A percentile compares a stretch with the other conserved stretches of the same genome.
Conservation (phyloP, 2,888 invertebrate species). For the Laspeyria flexula region DNA sequence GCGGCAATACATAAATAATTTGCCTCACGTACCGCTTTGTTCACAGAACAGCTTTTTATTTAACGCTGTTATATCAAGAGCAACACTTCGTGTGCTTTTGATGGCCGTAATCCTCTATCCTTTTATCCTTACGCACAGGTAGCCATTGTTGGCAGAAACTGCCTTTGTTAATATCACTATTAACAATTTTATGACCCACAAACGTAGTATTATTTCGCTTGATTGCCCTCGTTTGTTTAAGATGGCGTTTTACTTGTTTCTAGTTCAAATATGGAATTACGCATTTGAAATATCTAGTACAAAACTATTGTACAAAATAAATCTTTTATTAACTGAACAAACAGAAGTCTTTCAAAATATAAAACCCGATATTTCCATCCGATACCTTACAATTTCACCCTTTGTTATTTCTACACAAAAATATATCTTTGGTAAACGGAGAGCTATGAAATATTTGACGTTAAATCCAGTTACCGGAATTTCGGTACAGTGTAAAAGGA, state of each 20-base stretch:
- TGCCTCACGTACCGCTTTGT: slow-evolving; percentile 84
- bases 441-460: slow-evolving; percentile 67
- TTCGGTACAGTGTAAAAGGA: slow-evolving; percentile 58
- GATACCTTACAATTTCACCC: slow-evolving; percentile 61
- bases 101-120: slow-evolving; percentile 69
- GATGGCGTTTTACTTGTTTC: not conserved
- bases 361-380: slow-evolving; percentile 54
- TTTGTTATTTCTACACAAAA: slow-evolving; percentile 62
- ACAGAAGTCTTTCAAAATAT: slow-evolving; percentile 46
- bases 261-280: no score
- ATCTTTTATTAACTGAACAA: slow-evolving; percentile 35
- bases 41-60: slow-evolving; percentile 80
- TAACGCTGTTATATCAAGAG: slow-evolving; percentile 80
- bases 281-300: not conserved
- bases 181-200: slow-evolving; percentile 43
- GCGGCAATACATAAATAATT: slow-evolving; percentile 85
- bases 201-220: slow-evolving; percentile 37
- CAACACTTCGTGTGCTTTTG: slow-evolving; percentile 76
- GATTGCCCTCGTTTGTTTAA: slow-evolving; percentile 14
- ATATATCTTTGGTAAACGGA: slow-evolving; percentile 65
- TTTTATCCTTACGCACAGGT: slow-evolving; percentile 64
- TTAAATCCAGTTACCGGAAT: slow-evolving; percentile 61
- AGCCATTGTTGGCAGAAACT: slow-evolving; percentile 39
- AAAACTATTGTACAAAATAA: slow-evolving; percentile 25
- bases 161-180: slow-evolving; percentile 53